Evolutionary conservation across 2,113 vertebrate species (phyloP).

Genomic region (Caranx ignobilis): DNA sequence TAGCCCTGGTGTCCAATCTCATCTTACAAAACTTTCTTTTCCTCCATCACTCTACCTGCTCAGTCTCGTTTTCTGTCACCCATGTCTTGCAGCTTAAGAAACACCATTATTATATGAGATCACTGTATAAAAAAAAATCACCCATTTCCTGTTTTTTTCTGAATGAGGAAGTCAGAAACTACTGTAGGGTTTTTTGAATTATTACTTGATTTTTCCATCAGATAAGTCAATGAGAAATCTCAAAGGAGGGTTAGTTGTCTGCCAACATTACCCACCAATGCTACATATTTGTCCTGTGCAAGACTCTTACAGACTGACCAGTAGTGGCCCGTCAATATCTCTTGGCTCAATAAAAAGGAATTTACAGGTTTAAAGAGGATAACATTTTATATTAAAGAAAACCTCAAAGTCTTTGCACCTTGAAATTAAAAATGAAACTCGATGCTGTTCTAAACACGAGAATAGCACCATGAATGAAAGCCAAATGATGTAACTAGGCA

Average conservation of each 20-base stretch:
- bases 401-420: background rate
- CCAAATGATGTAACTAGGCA: background rate
- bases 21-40: background rate
- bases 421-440: background rate
- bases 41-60: background rate
- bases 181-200: background rate
- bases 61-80: background rate
- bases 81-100: background rate
- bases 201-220: background rate
- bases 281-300: conserved; percentile 15
- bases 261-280: background rate
- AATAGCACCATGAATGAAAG: background rate
- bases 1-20: background rate
- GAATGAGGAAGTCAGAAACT: background rate
- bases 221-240: background rate
- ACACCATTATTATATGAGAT: conserved; percentile 2
- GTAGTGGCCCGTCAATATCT: background rate
- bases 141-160: conserved; percentile 21
- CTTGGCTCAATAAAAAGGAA: background rate
- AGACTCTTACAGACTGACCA: conserved; percentile 14
- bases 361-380: background rate
- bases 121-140: background rate
- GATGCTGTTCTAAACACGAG: background rate
- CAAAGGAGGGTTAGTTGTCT: background rate
- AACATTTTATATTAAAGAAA: conserved; percentile 1